Evolutionary conservation across 1,140 invertebrate genomes (phyloP).

Genomic region (Pantala flavescens): DNA sequence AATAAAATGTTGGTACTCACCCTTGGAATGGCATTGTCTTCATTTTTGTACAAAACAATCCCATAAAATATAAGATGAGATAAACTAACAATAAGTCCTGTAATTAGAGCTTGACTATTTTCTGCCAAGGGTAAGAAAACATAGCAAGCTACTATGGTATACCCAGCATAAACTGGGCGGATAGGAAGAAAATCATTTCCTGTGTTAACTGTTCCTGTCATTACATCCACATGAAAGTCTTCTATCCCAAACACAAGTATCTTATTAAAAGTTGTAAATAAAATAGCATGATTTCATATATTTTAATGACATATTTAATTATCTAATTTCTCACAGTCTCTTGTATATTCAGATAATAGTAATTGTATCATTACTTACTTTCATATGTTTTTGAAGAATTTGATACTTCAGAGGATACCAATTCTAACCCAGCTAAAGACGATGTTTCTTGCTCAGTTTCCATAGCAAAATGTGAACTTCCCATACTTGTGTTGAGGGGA

Average conservation of each 20-base stretch:
- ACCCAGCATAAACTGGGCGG: constrained; percentile 55
- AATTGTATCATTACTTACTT: not conserved
- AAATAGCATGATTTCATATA: too few species aligned
- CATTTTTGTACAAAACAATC: not conserved
- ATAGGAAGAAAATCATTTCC: not conserved
- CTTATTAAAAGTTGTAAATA: too few species aligned
- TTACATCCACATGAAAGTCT: too few species aligned
- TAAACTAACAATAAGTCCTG: constrained; percentile 15
- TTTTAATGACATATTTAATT: too few species aligned
- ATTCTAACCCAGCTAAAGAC: not conserved
- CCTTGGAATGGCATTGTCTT: not conserved
- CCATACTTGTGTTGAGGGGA: not conserved
- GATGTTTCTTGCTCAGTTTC: not conserved
- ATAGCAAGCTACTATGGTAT: constrained; percentile 60
- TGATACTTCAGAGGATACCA: not conserved
- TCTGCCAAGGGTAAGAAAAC: constrained; percentile 60
- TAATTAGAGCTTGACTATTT: constrained; percentile 13
- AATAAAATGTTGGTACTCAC: not conserved
- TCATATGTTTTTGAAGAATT: not conserved
- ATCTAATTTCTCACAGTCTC: too few species aligned
- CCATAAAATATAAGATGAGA: constrained; percentile 19
- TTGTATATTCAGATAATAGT: too few species aligned
- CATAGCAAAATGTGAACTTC: not conserved
- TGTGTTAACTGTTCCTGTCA: too few species aligned
- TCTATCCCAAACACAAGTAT: too few species aligned